These are phyloP conservation scores for Odobenus rosmarus DNA, from an alignment of 2,113 vertebrate genomes.

Conservation along the genomic window DNA sequence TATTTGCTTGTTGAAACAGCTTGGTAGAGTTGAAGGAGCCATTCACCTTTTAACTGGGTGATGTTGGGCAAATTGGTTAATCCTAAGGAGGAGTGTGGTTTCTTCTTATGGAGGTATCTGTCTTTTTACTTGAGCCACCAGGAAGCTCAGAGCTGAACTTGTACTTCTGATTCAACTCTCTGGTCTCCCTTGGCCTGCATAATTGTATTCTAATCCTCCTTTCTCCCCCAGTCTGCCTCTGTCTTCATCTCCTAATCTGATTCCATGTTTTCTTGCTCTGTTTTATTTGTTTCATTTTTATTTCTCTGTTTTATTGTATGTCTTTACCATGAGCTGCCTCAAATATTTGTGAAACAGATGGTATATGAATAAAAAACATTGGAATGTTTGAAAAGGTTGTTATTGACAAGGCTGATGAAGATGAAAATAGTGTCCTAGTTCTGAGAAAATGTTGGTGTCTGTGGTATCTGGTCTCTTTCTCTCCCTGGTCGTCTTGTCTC, in stretches of 20 bases:
- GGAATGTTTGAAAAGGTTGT: constrained; percentile 57
- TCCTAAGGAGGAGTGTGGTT: background rate
- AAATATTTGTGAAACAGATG: constrained; percentile 67
- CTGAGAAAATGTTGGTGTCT: constrained; percentile 3
- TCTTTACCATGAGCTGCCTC: constrained; percentile 51
- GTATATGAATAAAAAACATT: constrained; percentile 43
- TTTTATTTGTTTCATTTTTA: constrained; percentile 31
- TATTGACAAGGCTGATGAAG: constrained; percentile 1
- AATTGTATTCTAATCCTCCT: background rate
- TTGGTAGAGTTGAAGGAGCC: background rate
- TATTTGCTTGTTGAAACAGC: background rate
- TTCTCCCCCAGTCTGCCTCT: background rate
- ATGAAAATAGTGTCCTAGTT: constrained; percentile 31
- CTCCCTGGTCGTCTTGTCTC: background rate
- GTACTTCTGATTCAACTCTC: background rate
- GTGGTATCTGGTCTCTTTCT: background rate
- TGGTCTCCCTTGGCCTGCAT: background rate
- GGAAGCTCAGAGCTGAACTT: background rate
- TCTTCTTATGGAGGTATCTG: background rate
- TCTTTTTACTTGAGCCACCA: constrained; percentile 17
- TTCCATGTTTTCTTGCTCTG: background rate
- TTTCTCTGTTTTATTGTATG: constrained; percentile 36
- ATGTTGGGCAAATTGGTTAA: background rate
- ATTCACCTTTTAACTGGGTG: background rate
- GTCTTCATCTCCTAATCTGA: background rate